Evolutionary conservation across 2,797 vertebrate genomes (phyloP).

Genomic region (Australoheros facetus): DNA sequence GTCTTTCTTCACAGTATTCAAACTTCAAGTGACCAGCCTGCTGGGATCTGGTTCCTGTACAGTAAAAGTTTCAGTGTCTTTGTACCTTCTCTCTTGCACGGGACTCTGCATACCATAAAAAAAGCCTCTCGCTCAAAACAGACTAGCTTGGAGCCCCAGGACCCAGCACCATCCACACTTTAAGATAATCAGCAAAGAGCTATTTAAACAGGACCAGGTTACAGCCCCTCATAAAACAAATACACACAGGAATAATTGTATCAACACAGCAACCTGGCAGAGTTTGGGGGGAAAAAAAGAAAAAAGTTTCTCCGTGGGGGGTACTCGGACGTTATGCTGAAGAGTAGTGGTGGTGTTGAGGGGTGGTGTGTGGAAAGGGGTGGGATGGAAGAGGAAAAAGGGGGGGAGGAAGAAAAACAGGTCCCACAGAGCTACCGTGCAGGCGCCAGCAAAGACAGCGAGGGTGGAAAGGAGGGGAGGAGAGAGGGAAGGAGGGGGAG

Average conservation of each 20-base stretch:
- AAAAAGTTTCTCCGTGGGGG: constrained; percentile 65
- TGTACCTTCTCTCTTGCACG: constrained; percentile 19
- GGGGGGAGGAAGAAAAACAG: constrained; percentile 78
- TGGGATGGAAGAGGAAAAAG: constrained; percentile 60
- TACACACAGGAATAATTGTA: constrained; percentile 78
- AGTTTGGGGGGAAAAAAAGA: constrained; percentile 7
- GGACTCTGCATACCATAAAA: constrained; percentile 30
- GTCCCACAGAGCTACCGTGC: constrained; percentile 85
- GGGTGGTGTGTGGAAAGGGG: constrained; percentile 62
- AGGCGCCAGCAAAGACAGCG: constrained; percentile 84
- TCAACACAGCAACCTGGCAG: constrained; percentile 70
- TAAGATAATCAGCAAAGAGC: constrained; percentile 73
- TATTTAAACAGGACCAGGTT: constrained; percentile 73
- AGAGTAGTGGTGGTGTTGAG: constrained; percentile 60
- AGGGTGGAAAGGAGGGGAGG: constrained; percentile 66
- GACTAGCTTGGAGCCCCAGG: constrained; percentile 47
- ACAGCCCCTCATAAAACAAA: constrained; percentile 78
- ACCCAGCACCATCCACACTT: constrained; percentile 68
- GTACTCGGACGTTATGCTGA: constrained; percentile 42
- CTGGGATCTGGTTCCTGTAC: constrained; percentile 30
- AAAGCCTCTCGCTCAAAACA: constrained; percentile 20
- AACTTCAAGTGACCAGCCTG: not conserved
- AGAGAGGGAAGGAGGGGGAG: constrained; percentile 28
- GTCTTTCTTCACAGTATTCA: not conserved
- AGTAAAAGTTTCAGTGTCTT: constrained; percentile 15